Base-by-base conservation (phyloP, 2,888 invertebrate species). In the Nasonia oneida region DNA sequence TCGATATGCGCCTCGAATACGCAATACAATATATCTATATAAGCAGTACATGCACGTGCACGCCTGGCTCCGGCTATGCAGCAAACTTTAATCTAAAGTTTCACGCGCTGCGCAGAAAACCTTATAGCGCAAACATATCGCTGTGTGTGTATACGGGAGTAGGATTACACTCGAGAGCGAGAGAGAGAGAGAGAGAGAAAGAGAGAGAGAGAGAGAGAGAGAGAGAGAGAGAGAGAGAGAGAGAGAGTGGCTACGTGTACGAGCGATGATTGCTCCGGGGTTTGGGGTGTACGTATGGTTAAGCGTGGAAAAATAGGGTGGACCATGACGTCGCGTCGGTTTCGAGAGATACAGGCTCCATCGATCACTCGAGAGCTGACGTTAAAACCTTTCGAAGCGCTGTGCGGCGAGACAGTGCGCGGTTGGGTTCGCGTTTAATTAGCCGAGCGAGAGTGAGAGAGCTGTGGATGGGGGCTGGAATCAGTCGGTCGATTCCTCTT, bases 71-170 rank as follows among this genome's bases (percentile, higher is more conserved):
- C 10, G 23, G 23, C 23, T 18, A 6, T 15, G 23, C 64, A 23
- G 23, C 64, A 23, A 3, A 14, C 67, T 33, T 61, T 76, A 42
- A 29, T 67, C 33, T 74, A 64, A 79, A 70, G 81, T 81, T 81
- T 71, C 61, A 61, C 50, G 33, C 47, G 33, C 33, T n/a, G 67
- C 37, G 84, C 79, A 33, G 77, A 37, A 74, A 79, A 29, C 10
- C 29, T 39, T 67, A 33, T n/a, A 15, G 29, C 2, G 67, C 67
- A 67, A 67, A 67, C 67, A 67, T 15, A 10, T 4, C 64, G 53
- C 0, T 18, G 14, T 18, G 15, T 53, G 15, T 57, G n/a, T 5
- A n/a, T 57, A 15, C 14, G 67, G 67, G 67, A 33, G 67, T 67
- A 12, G 5, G 33, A 33, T 67, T 67, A 67, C 33, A 67, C 33